Percentiles rank a stretch among this genome's conserved stretches.
Evolutionary conservation across 2,888 invertebrate species (phyloP).

Genomic region (Cylloceria caligata): DNA sequence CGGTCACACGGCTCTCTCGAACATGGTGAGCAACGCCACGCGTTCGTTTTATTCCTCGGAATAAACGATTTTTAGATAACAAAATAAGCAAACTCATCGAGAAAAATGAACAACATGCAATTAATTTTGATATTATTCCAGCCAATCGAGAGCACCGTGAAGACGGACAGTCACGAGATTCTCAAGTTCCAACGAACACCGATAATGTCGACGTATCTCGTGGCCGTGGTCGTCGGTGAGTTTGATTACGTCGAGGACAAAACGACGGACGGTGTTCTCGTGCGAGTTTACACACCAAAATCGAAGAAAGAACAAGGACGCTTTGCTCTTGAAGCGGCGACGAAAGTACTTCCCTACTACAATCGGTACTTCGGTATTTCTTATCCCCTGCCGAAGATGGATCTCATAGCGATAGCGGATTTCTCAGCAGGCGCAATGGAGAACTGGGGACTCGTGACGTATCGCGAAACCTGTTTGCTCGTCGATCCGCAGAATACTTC

Average conservation of each 20-base stretch:
- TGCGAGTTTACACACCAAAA: conserved; percentile 94
- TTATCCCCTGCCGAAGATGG: conserved; percentile 98
- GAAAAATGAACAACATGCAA: too few species aligned
- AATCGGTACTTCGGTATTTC: conserved; percentile 97
- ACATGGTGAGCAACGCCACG: conserved; percentile 89
- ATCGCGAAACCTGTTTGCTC: conserved; percentile 94
- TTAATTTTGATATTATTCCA: too few species aligned
- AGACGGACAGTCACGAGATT: conserved; percentile 83
- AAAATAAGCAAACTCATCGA: not conserved
- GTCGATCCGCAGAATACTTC: conserved; percentile 97
- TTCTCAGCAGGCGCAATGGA: conserved; percentile 99
- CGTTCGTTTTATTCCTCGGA: conserved; percentile 47
- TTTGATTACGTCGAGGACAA: conserved; percentile 96
- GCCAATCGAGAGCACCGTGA: conserved; percentile 86
- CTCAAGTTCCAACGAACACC: conserved; percentile 94
- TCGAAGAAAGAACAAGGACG: conserved; percentile 96
- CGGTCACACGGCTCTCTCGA: conserved; percentile 94
- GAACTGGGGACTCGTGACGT: conserved; percentile 94
- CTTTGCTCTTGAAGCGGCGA: conserved; percentile 97
- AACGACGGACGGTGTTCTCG: conserved; percentile 92
- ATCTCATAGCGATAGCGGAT: conserved; percentile 97
- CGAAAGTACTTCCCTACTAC: conserved; percentile 96
- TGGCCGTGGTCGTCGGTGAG: conserved; percentile 97
- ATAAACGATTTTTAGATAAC: not conserved
- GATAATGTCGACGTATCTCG: conserved; percentile 97